A percentile compares a stretch with the other conserved stretches of the same genome.
Evolutionary conservation across 1,140 invertebrate genomes (phyloP).

Genomic region (Drosophila ironensis): DNA sequence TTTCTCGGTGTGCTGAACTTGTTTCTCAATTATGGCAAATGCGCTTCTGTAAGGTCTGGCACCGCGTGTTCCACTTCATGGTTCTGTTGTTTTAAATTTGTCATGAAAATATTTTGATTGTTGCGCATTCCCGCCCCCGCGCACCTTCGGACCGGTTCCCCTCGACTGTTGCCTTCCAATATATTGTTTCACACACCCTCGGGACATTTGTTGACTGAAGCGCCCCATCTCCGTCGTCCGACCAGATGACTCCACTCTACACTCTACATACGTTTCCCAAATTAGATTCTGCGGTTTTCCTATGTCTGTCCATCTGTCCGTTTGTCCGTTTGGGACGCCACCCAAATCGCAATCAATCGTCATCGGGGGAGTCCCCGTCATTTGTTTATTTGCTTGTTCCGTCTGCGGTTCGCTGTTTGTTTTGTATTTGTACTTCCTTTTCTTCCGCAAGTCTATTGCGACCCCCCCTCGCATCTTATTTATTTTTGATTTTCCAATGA

Average conservation of each 20-base stretch:
- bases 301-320: neutral
- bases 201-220: conserved; percentile 17
- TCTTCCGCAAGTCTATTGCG: neutral
- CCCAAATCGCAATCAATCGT: conserved; percentile 27
- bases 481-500: conserved; percentile 13
- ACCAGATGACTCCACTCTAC: conserved; percentile 57
- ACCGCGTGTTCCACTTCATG: conserved; percentile 72
- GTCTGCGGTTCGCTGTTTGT: conserved; percentile 36
- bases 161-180: conserved; percentile 16
- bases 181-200: conserved; percentile 50
- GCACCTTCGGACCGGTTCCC: neutral
- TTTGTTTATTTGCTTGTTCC: conserved; percentile 54
- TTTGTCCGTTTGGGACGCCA: conserved; percentile 11
- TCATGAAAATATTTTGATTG: conserved; percentile 81
- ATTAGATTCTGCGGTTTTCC: conserved; percentile 69
- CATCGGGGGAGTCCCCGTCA: conserved; percentile 8
- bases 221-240: neutral
- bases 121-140: conserved; percentile 43
- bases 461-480: neutral
- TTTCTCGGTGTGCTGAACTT: conserved; percentile 32
- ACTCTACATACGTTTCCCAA: conserved; percentile 50
- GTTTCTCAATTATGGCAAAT: conserved; percentile 21
- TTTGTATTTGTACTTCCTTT: neutral
- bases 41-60: conserved; percentile 25
- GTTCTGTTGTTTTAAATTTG: conserved; percentile 79